Evolutionary conservation across 2,113 vertebrate species (phyloP), one percentile per base, ranked within the genome.

Genomic region (Pagrus major): DNA sequence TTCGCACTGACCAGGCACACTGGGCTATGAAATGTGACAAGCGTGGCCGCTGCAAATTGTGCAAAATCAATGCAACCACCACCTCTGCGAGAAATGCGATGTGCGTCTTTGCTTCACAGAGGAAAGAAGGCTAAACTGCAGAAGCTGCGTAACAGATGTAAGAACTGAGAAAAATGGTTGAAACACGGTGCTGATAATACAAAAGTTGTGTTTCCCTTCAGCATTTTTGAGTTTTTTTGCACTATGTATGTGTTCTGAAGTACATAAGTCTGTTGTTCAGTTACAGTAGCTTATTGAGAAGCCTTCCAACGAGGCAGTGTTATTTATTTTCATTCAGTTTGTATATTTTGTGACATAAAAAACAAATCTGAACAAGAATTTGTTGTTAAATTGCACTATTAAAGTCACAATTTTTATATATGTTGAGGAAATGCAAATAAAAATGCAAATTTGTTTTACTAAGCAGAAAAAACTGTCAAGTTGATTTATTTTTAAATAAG

Each of bases 11-110:
- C 66, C 49, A 58, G 15, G 41, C 5, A 1, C 44, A 52, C 41
- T 39, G 42, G 15, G 49, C 51, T 42, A 41, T 58, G 49, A 71
- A 78, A 69, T 51, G 75, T 69, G 65, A 59, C 41, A 54, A 70
- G 12, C 23, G 1, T 18, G 55, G 71, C 29, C 16, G 10, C 0
- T 69, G 49, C 21, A 54, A 54, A 54, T 27, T 54, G 23, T 74
- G n/a, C 46, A 51, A 72, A 37, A 18, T 47, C 14, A 59, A 66
- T 47, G 59, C 46, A 64, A 76, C 73, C 20, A 33, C 51, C 49
- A 35, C 27, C 14, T 55, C 25, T 76, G 35, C 29, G 39, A 58
- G 39, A 46, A 65, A 51, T 14, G 31, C 1, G 15, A 29, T 15
- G 44, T 73, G 31, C 15, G 8, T 51, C 33, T 74, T 51, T 63